Percentiles rank a stretch among this genome's conserved stretches.
Conservation (phyloP, 2,797 vertebrate genomes). For the Poeciliopsis presidionis region DNA sequence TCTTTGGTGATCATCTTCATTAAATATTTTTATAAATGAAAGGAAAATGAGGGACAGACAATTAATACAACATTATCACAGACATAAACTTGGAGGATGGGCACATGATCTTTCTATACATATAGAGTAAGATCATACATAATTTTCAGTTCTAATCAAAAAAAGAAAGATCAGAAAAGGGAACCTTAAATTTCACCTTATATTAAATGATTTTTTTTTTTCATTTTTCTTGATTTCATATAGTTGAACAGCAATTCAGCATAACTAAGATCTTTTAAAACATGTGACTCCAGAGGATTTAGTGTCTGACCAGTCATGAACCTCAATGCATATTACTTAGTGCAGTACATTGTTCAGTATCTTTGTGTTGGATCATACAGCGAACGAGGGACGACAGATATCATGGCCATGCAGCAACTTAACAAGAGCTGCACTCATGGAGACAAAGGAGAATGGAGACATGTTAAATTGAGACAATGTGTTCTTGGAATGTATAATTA, state of each 20-base stretch:
- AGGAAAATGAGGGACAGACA: neutral
- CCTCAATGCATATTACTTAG: neutral
- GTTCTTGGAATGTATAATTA: constrained; percentile 78
- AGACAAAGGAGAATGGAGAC: constrained; percentile 42
- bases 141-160: neutral
- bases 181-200: neutral
- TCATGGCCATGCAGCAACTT: constrained; percentile 3
- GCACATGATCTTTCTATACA: neutral
- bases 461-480: constrained; percentile 49
- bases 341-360: neutral
- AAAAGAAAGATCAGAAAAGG: constrained; percentile 21
- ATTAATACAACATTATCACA: too few species aligned
- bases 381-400: neutral
- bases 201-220: neutral
- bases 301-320: neutral
- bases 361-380: neutral
- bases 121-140: neutral
- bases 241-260: neutral
- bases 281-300: neutral
- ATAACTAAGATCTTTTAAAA: neutral
- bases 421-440: constrained; percentile 17
- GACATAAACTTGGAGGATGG: neutral
- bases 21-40: neutral
- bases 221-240: neutral
- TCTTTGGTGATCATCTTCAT: neutral